Percentiles rank a stretch among this genome's conserved stretches.
phyloP scores from a whole-genome alignment of 2,113 vertebrate genomes.

The Columbina picui region DNA sequence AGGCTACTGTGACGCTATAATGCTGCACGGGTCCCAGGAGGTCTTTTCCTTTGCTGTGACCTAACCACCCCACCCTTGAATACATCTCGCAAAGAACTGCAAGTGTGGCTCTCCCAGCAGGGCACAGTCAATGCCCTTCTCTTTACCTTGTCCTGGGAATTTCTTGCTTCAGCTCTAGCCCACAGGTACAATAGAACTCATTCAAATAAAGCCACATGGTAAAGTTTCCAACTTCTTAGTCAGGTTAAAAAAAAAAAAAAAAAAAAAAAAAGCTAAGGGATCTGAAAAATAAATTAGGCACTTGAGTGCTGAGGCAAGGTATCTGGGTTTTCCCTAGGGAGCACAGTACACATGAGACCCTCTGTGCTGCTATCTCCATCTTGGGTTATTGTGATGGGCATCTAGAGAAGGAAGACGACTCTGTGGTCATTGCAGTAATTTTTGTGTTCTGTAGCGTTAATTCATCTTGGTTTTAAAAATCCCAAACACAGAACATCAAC shows the following conservation, averaged over 20 bases:
- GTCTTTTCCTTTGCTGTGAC: neutral
- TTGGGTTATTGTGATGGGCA: neutral
- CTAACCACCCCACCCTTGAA: neutral
- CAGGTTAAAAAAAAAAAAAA: no score
- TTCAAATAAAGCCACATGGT: neutral
- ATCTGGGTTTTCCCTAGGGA: neutral
- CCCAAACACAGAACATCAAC: neutral
- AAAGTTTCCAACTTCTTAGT: no score
- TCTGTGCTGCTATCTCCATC: neutral
- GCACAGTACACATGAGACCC: neutral
- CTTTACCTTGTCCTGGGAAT: neutral
- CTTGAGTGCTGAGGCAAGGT: neutral
- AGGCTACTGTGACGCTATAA: neutral
- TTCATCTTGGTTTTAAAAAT: neutral
- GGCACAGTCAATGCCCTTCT: neutral
- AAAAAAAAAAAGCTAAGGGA: neutral
- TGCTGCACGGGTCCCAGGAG: neutral
- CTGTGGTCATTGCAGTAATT: neutral
- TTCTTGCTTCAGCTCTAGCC: neutral
- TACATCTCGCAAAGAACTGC: neutral
- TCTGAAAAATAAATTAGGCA: neutral
- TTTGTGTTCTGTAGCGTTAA: neutral
- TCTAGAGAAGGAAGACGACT: neutral
- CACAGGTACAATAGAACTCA: neutral
- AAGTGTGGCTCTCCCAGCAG: neutral